Conservation (phyloP, 2,888 invertebrate genomes). For the Eupelmus urozonus region DNA sequence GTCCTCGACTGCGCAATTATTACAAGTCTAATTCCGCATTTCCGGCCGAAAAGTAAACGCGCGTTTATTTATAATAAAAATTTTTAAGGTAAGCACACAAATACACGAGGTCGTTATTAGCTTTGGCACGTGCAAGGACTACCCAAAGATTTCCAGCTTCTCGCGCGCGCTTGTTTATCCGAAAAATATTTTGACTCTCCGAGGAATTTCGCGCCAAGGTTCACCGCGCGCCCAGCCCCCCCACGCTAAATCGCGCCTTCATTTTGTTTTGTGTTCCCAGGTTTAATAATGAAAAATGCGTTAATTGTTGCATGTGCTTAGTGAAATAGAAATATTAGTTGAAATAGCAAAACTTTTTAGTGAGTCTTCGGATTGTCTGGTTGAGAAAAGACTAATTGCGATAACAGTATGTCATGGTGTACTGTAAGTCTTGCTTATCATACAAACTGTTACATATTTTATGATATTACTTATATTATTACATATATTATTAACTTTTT, state of each 20-base stretch:
- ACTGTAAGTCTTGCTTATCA: slow-evolving; percentile 8
- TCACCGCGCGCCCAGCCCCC: not conserved
- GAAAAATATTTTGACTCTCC: slow-evolving; percentile 30
- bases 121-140: slow-evolving; percentile 31
- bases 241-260: not conserved
- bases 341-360: not conserved
- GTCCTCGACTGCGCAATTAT: too few species aligned
- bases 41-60: too few species aligned
- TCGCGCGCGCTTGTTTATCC: slow-evolving; percentile 25
- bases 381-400: not conserved
- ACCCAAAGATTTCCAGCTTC: slow-evolving; percentile 11
- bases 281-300: not conserved
- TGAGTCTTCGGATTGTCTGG: not conserved
- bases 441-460: not conserved
- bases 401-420: not conserved
- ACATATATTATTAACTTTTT: not conserved
- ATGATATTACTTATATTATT: not conserved
- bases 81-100: slow-evolving; percentile 2
- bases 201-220: slow-evolving; percentile 17
- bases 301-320: not conserved
- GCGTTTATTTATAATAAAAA: not conserved
- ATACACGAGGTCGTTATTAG: slow-evolving; percentile 7
- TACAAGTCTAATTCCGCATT: too few species aligned
- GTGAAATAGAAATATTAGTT: not conserved
- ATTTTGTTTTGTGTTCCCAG: not conserved